These are phyloP conservation scores for Gallinago solitaria DNA, from an alignment of 2,797 vertebrate species.

Conservation along the genomic window DNA sequence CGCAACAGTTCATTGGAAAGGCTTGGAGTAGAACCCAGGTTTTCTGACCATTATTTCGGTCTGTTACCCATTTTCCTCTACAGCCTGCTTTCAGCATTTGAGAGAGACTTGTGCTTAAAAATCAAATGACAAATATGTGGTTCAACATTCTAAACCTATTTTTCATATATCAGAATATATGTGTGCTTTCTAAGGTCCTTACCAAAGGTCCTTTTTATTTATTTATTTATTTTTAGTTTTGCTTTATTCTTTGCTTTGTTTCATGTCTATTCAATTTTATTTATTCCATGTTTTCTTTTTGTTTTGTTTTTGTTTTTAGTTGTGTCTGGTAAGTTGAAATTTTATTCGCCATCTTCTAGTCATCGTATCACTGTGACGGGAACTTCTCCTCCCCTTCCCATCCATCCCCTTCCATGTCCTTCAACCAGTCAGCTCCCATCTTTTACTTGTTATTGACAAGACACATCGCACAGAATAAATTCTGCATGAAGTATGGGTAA, in stretches of 20 bases:
- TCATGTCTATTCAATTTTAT: conserved; percentile 85
- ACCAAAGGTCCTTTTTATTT: conserved; percentile 46
- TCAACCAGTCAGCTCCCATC: conserved; percentile 91
- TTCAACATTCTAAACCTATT: not conserved
- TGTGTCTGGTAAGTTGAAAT: conserved; percentile 99
- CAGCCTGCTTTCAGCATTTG: not conserved
- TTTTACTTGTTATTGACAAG: conserved; percentile 92
- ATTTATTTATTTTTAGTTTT: conserved; percentile 31
- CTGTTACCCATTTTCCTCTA: not conserved
- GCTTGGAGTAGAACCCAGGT: not conserved
- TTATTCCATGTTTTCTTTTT: conserved; percentile 88
- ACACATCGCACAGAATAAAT: conserved; percentile 85
- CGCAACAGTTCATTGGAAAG: not conserved
- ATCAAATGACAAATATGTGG: not conserved
- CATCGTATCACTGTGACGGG: conserved; percentile 91
- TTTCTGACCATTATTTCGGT: not conserved
- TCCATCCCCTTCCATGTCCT: conserved; percentile 89
- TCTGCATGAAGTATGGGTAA: conserved; percentile 88
- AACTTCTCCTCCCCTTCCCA: conserved; percentile 92
- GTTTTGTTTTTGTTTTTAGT: conserved; percentile 92
- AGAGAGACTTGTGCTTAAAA: not conserved
- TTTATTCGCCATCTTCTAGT: conserved; percentile 96
- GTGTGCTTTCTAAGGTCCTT: conserved; percentile 37
- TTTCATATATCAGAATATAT: conserved; percentile 28
- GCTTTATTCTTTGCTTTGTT: conserved; percentile 68